Evolutionary conservation across 1,140 invertebrate species (phyloP), one percentile per base, ranked within the genome.

Genomic region (Neelides sp.): DNA sequence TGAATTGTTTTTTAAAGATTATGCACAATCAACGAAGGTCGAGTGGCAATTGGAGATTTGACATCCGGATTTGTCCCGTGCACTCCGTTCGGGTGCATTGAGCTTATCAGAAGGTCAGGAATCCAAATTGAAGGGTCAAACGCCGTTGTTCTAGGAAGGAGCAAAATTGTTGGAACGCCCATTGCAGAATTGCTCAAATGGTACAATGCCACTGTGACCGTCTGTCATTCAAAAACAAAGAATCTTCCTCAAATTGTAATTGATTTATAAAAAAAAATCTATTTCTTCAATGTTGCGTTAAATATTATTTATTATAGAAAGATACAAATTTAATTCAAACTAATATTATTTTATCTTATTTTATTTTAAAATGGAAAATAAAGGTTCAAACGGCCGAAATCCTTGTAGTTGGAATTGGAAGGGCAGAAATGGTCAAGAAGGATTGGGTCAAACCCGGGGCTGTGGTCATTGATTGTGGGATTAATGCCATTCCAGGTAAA

Each of bases 391-490:
- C 74, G 59, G 95, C 93, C 17, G 96, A 99, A 68, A 96, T 99
- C 64, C 67, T 99, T 40, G 89, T 99, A 5, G 94, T 96, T 4
- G 96, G 79, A 2, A 92, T 98, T 61, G 96, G 96, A 0, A 76
- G 80, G 63, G 72, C 92, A 5, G 78, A 93, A 68, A 75, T 97
- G 70, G 92, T 99, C 1, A 89, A 89, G 68, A 88, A 83, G 0
- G 82, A 82, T 42, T 98, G 95, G 95, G 82, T 99, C 36, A 98
- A 98, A 71, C 88, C 89, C 0, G 93, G 94, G 17, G 93, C 94
- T 40, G 82, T 98, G 23, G 94, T 99, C n/a, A 97, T 99, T 59
- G 96, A 99, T 68, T 99, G 95, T 73, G 96, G 96, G 34, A 99
- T 98, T 47, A 98, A 95, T 69, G 76, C 83, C 3, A 82, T 95